phyloP scores from a whole-genome alignment of 2,888 invertebrate species.

The Cyrtodaria siliqua region DNA sequence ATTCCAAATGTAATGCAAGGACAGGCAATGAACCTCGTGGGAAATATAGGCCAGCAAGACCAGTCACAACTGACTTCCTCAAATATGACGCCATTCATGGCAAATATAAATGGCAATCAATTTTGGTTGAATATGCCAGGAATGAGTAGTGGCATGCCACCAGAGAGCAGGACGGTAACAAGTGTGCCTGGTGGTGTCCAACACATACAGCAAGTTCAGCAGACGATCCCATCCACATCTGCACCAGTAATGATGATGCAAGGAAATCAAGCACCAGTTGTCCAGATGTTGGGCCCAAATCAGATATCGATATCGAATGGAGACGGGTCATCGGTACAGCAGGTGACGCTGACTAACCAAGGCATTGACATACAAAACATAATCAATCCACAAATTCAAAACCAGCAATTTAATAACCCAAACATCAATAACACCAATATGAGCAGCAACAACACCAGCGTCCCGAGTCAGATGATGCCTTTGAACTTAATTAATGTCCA shows the following conservation, averaged over 20 bases:
- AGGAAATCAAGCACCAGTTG: conserved; percentile 15
- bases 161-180: not conserved
- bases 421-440: not conserved
- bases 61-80: not conserved
- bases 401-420: not conserved
- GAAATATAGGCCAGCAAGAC: not conserved
- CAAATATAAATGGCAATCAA: conserved; percentile 23
- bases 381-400: conserved; percentile 12
- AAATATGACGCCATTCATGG: conserved; percentile 12
- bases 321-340: conserved; percentile 21
- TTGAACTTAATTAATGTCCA: conserved; percentile 72
- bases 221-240: not conserved
- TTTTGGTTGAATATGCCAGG: conserved; percentile 22
- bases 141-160: not conserved
- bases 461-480: conserved; percentile 33
- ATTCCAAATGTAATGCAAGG: not conserved
- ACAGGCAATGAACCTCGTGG: conserved; percentile 2
- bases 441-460: conserved; percentile 1
- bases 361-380: conserved; percentile 42
- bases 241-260: conserved; percentile 10
- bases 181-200: not conserved
- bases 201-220: not conserved
- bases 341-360: conserved; percentile 27
- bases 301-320: conserved; percentile 37
- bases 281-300: conserved; percentile 31